Conservation (phyloP, 1,140 invertebrate species). For the Caerostris extrusa region DNA sequence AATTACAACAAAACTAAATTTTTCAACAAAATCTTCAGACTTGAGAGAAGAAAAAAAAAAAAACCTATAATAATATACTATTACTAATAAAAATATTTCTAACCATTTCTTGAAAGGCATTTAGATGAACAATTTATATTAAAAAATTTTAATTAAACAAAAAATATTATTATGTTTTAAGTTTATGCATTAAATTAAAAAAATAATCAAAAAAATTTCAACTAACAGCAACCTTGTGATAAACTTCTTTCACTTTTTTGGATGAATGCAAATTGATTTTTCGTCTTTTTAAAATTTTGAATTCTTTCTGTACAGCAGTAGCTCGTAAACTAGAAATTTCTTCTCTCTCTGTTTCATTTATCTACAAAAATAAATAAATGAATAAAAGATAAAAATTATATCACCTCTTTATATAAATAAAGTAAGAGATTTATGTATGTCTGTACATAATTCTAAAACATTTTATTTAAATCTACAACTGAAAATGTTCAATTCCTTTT, state of each 20-base stretch:
- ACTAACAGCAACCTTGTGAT: not conserved
- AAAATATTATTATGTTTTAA: too few species aligned
- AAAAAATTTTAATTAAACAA: too few species aligned
- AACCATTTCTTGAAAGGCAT: too few species aligned
- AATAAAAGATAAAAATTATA: not conserved
- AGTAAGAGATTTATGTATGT: too few species aligned
- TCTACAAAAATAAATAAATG: not conserved
- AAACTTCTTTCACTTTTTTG: not conserved
- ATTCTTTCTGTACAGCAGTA: not conserved
- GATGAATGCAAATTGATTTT: not conserved
- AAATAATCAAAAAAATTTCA: not conserved
- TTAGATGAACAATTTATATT: too few species aligned
- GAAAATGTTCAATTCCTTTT: not conserved
- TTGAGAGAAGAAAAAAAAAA: too few species aligned
- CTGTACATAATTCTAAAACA: too few species aligned
- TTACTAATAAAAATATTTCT: too few species aligned
- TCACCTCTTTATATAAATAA: too few species aligned
- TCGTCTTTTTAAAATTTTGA: not conserved
- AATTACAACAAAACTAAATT: too few species aligned
- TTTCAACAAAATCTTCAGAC: too few species aligned
- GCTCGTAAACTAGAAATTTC: constrained; percentile 1
- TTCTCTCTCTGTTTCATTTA: not conserved
- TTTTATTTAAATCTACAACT: not conserved
- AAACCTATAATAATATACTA: too few species aligned
- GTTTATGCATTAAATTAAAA: not conserved